Conservation (phyloP, 2,888 invertebrate species). For the Luperina testacea region DNA sequence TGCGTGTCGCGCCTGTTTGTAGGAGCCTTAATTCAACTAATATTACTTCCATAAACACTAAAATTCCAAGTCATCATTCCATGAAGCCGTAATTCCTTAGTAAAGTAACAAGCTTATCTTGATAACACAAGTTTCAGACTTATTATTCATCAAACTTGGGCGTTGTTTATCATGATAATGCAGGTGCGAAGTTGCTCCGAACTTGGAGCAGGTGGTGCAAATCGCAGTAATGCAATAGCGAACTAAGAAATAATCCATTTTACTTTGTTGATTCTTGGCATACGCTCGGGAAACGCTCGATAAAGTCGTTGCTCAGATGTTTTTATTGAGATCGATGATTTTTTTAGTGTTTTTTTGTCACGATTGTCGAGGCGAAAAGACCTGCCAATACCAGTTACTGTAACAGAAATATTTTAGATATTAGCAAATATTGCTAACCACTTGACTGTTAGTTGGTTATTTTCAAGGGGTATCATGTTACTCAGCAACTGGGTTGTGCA, state of each 20-base stretch:
- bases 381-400: not conserved
- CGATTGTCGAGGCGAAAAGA: not conserved
- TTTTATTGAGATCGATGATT: slow-evolving; percentile 6
- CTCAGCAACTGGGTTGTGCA: not conserved
- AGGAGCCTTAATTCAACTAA: not conserved
- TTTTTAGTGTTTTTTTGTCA: slow-evolving; percentile 7
- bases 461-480: not conserved
- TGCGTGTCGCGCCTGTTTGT: too few relatives aligned
- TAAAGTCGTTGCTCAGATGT: slow-evolving; percentile 15
- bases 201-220: slow-evolving; percentile 58
- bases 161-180: slow-evolving; percentile 62
- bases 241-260: slow-evolving; percentile 62
- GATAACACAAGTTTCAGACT: slow-evolving; percentile 55
- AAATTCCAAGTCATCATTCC: slow-evolving; percentile 30
- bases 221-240: slow-evolving; percentile 59
- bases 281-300: slow-evolving; percentile 19
- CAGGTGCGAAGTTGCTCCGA: slow-evolving; percentile 56
- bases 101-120: slow-evolving; percentile 50
- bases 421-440: not conserved
- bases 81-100: slow-evolving; percentile 35
- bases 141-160: slow-evolving; percentile 59
- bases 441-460: not conserved
- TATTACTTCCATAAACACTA: slow-evolving; percentile 19
- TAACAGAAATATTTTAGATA: not conserved
- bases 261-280: slow-evolving; percentile 58